Evolutionary conservation across 2,888 invertebrate genomes (phyloP), one percentile per base, ranked within the genome.

Genomic region (Campopleginae sp.): DNA sequence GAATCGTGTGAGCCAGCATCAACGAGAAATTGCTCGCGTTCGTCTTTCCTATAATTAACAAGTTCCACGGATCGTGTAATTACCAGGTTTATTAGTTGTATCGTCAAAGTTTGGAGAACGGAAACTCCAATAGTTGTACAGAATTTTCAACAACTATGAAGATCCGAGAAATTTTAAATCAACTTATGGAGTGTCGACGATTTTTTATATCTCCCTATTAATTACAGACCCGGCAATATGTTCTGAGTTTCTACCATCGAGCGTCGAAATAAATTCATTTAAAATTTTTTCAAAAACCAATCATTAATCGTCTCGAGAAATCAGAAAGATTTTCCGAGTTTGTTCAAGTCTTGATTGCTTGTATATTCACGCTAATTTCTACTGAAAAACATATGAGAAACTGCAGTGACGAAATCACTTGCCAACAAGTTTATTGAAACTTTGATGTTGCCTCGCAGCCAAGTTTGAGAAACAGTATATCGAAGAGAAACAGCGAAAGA

Each of bases 81-180:
- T 79, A 79, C 70, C 58, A 63, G 74, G 75, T 79, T 63, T 83
- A 83, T 83, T 83, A 79, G 83, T 51, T 79, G 33, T 83, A 75
- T 79, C 83, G 74, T 19, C 12, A 68, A 44, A 51, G 58, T 78
- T 70, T 54, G 27, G 27, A 65, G 19, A 27, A 31, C 68, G 2
- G n/a, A 27, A 68, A 19, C 23, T 61, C 70, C 33, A 27, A 51
- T 65, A 68, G 66, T 71, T 79, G 42, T 66, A 19, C 33, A 74
- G 42, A 74, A 66, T 65, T 63, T 12, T 42, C 0, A 33, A 58
- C 31, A 17, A 65, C 14, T 14, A 33, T 2, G 58, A 58, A 68
- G 63, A 33, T 65, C 19, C 14, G 33, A 65, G 19, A 38, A 31
- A 19, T 65, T 51, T 10, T 27, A n/a, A 10, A 2, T 3, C 17